Base-by-base conservation (phyloP, 2,113 vertebrate species). In the Monarcha castaneiventris region DNA sequence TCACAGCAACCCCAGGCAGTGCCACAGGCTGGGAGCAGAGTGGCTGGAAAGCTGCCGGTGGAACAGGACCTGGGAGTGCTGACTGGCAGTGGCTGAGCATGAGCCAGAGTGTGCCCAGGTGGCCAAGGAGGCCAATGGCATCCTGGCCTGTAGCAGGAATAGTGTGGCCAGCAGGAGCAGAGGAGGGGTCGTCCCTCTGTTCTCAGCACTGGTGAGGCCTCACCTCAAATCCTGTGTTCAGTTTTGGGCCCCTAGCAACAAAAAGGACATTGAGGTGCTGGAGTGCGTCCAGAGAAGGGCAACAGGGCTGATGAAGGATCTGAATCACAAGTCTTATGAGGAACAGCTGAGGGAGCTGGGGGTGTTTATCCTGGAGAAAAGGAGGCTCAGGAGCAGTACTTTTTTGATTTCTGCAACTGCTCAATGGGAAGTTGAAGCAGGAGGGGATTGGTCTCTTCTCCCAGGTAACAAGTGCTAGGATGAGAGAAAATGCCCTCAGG, bases 141-240 rank as follows among this genome's bases (percentile, higher is more conserved):
- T 6, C 41, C 35, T 55, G 55, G 41, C 12, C 48, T 48, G 17
- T 6, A 9, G 6, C 21, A 76, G 30, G 3, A 76, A 29, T 3
- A 27, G 8, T 55, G 48, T 12, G 62, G n/a, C n/a, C 16, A 41
- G 71, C n/a, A 55, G 30, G 41, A 62, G 0, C 21, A 62, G 17
- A 11, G 20, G 2, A 83, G 14, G 6, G 41, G 35, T 49, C 8
- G 33, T 33, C 27, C 27, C 4, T 4, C 17, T 82, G 25, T 41
- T 54, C 5, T 59, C 1, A 2, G 14, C 11, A 19, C 17, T 76
- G 21, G 10, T 32, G 48, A 2, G 2, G 17, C 30, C 7, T 12
- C 21, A 83, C 10, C 39, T 76, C 30, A 83, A 41, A 76, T 62
- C 26, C 20, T 22, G 10, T 23, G 26, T 11, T 76, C 35, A 35